phyloP scores from a whole-genome alignment of 2,797 vertebrate genomes.

The Silurus aristotelis region DNA sequence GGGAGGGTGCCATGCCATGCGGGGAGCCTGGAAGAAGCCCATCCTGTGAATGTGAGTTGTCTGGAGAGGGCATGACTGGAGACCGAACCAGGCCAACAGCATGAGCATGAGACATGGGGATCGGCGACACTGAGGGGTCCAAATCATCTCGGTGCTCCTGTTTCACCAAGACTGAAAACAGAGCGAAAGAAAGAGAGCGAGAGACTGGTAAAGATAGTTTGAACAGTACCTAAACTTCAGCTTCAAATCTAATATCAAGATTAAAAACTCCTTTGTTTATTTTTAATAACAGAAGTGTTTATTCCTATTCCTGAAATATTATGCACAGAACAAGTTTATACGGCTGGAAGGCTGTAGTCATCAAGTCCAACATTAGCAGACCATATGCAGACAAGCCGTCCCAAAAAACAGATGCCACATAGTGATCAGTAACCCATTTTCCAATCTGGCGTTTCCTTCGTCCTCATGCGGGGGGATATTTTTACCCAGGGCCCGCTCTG shows the following conservation, averaged over 20 bases:
- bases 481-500: slow-evolving; percentile 74
- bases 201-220: background rate
- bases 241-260: background rate
- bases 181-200: slow-evolving; percentile 28
- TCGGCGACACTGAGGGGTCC: slow-evolving; percentile 80
- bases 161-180: slow-evolving; percentile 87
- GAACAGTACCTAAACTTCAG: background rate
- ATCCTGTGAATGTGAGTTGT: slow-evolving; percentile 84
- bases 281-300: background rate
- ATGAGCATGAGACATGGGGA: slow-evolving; percentile 79
- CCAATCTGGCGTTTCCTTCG: slow-evolving; percentile 79
- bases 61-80: slow-evolving; percentile 84
- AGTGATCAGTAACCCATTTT: slow-evolving; percentile 79
- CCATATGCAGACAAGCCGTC: slow-evolving; percentile 59
- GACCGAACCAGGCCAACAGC: slow-evolving; percentile 75
- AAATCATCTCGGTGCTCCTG: slow-evolving; percentile 92
- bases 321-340: background rate
- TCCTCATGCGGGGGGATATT: slow-evolving; percentile 72
- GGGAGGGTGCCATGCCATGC: slow-evolving; percentile 81
- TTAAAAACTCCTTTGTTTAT: background rate
- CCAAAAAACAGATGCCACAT: slow-evolving; percentile 57
- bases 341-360: background rate
- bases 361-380: slow-evolving; percentile 39
- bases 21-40: slow-evolving; percentile 84
- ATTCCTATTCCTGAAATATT: background rate